phyloP scores from a whole-genome alignment of 1,140 invertebrate species.

The Zaprionus africanus region DNA sequence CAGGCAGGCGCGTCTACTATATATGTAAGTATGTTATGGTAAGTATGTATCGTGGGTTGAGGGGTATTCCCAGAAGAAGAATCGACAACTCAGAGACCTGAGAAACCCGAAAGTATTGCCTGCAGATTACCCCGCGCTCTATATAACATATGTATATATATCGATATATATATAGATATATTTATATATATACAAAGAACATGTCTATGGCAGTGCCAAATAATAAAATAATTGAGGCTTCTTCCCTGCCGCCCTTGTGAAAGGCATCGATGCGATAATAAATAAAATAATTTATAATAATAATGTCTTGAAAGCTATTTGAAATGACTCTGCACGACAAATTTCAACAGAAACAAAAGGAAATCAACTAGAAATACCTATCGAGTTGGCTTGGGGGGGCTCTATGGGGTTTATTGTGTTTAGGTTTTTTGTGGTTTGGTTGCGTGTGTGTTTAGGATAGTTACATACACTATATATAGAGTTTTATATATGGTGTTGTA shows the following conservation, averaged over 20 bases:
- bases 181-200: conserved; percentile 19
- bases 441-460: conserved; percentile 22
- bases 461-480: conserved; percentile 16
- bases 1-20: conserved; percentile 28
- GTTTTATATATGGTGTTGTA: neutral
- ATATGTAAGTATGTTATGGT: conserved; percentile 39
- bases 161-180: conserved; percentile 8
- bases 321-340: conserved; percentile 48
- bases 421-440: conserved; percentile 5
- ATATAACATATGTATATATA: conserved; percentile 29
- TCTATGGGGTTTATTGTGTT: conserved; percentile 5
- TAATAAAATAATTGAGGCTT: conserved; percentile 36
- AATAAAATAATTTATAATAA: conserved; percentile 35
- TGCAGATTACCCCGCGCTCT: conserved; percentile 11
- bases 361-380: conserved; percentile 25
- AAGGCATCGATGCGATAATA: conserved; percentile 43
- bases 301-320: conserved; percentile 55
- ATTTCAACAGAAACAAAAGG: conserved; percentile 18
- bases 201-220: conserved; percentile 40
- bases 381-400: conserved; percentile 20
- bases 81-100: neutral
- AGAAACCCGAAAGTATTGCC: neutral
- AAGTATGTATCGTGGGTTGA: neutral
- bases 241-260: conserved; percentile 36
- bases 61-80: neutral